These are phyloP conservation scores for Butorides virescens DNA, from an alignment of 2,113 vertebrate genomes.

Conservation along the genomic window DNA sequence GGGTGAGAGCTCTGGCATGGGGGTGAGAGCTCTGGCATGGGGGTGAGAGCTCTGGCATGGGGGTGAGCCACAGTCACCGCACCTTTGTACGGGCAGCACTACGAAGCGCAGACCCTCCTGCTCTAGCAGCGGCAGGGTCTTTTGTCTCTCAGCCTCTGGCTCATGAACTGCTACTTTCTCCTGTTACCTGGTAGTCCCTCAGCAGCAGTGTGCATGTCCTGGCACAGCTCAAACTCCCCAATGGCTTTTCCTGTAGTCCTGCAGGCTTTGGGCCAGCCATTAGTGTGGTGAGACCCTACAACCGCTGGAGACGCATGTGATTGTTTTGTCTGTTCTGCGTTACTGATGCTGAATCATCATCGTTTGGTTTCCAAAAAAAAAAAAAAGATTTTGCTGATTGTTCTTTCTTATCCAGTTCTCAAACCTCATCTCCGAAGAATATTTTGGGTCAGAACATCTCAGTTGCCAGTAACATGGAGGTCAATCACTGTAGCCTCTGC, in stretches of 20 bases:
- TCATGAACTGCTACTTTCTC: not conserved
- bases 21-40: fast-evolving
- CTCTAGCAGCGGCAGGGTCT: no score
- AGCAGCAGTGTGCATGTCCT: not conserved
- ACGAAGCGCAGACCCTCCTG: not conserved
- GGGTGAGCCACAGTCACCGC: not conserved
- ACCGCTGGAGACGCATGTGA: not conserved
- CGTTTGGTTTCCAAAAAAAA: not conserved
- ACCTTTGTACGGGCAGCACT: no score
- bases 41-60: not conserved
- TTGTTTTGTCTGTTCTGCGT: not conserved
- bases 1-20: no score
- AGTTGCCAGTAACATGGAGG: not conserved
- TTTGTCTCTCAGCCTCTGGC: not conserved
- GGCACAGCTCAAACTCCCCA: not conserved
- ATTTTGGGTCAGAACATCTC: not conserved
- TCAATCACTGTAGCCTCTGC: not conserved
- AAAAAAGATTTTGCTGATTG: not conserved
- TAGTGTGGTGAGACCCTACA: not conserved
- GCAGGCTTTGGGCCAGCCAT: not conserved
- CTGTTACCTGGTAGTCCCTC: not conserved
- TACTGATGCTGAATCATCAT: not conserved
- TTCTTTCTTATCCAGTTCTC: not conserved
- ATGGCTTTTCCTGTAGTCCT: not conserved
- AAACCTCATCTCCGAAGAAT: not conserved